Base-by-base conservation (phyloP, 2,113 vertebrate genomes). In the Leptobrachium ailaonicum region DNA sequence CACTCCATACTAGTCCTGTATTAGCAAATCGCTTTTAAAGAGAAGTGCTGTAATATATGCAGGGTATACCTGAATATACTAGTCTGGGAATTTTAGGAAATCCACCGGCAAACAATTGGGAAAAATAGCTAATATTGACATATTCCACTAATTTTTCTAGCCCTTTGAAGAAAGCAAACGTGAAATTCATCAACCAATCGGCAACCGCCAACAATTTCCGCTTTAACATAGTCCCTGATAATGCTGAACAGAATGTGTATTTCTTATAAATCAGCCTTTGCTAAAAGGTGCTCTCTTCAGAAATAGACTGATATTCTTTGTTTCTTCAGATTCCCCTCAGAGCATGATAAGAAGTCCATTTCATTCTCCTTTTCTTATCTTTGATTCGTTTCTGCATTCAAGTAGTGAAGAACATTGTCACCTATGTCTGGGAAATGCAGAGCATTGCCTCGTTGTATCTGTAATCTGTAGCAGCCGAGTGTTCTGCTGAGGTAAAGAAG, bases 291-390 rank as follows among this genome's bases (percentile, higher is more conserved):
- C 43, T 4, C 6, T 45, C 6, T 70, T 70, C 14, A 2, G 12
- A 44, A 67, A 14, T 42, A 10, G 43, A 70, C 2, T 2, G 68
- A 9, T 20, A 47, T 47, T 70, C 44, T 70, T 44, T 70, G 44
- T 43, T 70, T 70, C 66, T 43, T 70, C 43, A 43, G 66, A 14
- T 14, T 68, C 68, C 44, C 45, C 45, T 70, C 32, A 53, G 40
- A 58, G 66, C n/a, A 41, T 69, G 75, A 77, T 69, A 77, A 70
- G 64, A 60, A 77, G 53, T 66, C 66, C 14, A 69, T 70, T 53
- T 44, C 50, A 47, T 66, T 77, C 54, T 70, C 54, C 54, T 20
- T 40, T 13, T 68, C 75, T 77, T 77, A 77, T 77, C 75, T 58
- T 3, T 44, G 41, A 54, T 68, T 13, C 14, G 66, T 54, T 41